Evolutionary conservation across 2,113 vertebrate genomes (phyloP).

Genomic region (Chitala chitala): DNA sequence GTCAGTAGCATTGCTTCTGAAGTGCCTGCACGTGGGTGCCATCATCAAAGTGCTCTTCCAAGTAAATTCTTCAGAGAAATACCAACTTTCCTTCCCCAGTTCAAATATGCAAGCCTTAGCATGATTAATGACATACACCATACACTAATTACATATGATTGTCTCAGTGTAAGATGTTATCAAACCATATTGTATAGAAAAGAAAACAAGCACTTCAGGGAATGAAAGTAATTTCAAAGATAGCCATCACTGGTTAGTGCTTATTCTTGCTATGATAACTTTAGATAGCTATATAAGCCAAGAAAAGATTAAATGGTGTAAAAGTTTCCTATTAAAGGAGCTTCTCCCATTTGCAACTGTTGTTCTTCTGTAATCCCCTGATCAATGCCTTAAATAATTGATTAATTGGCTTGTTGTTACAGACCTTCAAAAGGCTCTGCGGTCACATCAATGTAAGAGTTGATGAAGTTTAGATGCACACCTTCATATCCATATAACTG

Average conservation of each 20-base stretch:
- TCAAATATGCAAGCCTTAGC: not conserved
- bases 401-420: conserved; percentile 12
- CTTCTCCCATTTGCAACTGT: conserved; percentile 1
- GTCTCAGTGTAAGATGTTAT: not conserved
- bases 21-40: too few relatives aligned
- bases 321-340: conserved; percentile 1
- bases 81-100: not conserved
- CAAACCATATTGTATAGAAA: not conserved
- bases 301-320: not conserved
- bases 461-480: not conserved
- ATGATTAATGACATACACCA: not conserved
- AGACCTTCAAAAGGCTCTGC: not conserved
- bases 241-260: not conserved
- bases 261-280: not conserved
- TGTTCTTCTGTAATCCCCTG: conserved; percentile 4
- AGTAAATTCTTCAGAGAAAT: not conserved
- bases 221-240: conserved; percentile 8
- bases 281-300: conserved; percentile 6
- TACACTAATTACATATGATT: not conserved
- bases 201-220: not conserved
- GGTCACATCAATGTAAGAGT: not conserved
- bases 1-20: too few relatives aligned
- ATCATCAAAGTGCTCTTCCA: too few relatives aligned
- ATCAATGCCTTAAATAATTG: conserved; percentile 22
- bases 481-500: not conserved